Evolutionary conservation across 92 coral and sea anemone genomes (phyloP).

Genomic region (Galaxea fascicularis): DNA sequence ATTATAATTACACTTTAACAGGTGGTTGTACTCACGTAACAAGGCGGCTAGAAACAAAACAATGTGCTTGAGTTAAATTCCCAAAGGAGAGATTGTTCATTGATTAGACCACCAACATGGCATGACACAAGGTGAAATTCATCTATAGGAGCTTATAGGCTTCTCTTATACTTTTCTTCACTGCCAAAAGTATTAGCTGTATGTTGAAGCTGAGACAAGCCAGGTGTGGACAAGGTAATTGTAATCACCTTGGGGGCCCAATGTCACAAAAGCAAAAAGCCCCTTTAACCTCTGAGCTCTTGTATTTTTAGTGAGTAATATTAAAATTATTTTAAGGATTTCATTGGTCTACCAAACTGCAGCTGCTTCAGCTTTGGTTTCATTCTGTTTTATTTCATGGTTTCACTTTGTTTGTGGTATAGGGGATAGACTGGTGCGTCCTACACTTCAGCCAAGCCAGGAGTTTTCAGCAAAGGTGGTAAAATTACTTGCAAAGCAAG

Average conservation of each 20-base stretch:
- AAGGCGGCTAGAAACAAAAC: conserved; percentile 1
- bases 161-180: neutral
- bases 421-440: conserved; percentile 5
- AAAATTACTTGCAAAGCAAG: conserved; percentile 12
- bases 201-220: conserved; percentile 4
- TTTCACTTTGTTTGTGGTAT: conserved; percentile 21
- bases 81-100: conserved; percentile 2
- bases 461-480: conserved; percentile 22
- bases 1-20: conserved; percentile 6
- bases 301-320: conserved; percentile 9
- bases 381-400: conserved; percentile 13
- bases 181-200: neutral
- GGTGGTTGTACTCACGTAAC: conserved; percentile 1
- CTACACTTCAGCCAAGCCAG: conserved; percentile 6
- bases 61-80: neutral
- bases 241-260: conserved; percentile 7
- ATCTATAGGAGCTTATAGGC: conserved; percentile 4
- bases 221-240: conserved; percentile 6
- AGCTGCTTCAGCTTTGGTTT: conserved; percentile 8
- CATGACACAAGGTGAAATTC: conserved; percentile 18
- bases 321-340: conserved; percentile 13
- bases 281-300: conserved; percentile 26
- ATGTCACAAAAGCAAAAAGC: conserved; percentile 17
- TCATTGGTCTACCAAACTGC: conserved; percentile 20
- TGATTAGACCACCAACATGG: neutral